phyloP scores from a whole-genome alignment of 2,797 vertebrate species.

The Arvicola amphibius region DNA sequence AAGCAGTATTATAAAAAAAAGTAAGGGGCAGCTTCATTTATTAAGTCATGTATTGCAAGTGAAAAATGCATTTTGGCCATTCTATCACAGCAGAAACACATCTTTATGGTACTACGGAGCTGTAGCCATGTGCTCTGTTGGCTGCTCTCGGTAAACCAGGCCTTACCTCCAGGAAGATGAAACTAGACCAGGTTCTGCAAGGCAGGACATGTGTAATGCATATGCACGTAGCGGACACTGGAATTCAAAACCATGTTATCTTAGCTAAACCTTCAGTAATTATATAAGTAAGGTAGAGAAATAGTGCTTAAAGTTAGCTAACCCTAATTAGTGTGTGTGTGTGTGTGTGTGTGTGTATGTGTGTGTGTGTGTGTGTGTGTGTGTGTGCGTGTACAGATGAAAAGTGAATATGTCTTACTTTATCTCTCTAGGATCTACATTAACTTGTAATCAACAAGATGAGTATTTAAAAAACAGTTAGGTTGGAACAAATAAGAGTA shows the following conservation, averaged over 20 bases:
- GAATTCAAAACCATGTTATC: background rate
- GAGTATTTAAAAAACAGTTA: background rate
- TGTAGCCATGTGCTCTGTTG: background rate
- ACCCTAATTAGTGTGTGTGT: background rate
- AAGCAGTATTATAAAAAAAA: background rate
- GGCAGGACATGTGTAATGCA: background rate
- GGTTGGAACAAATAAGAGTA: background rate
- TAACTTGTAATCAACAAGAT: background rate
- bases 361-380: background rate
- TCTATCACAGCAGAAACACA: background rate
- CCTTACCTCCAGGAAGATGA: background rate
- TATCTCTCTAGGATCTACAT: background rate
- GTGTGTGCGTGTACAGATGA: background rate
- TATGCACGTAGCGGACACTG: too few species aligned
- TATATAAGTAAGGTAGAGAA: background rate
- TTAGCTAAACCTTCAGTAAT: background rate
- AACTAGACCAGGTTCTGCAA: too few species aligned
- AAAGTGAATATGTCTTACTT: background rate
- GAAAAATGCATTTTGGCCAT: background rate
- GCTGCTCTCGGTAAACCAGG: background rate
- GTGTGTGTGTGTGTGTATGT: background rate
- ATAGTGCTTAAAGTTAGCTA: background rate
- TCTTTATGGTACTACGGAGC: accelerated
- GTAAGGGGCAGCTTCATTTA: background rate
- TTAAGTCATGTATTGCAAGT: background rate